phyloP scores from a whole-genome alignment of 2,113 vertebrate species.

The Nesogale talazaci region DNA sequence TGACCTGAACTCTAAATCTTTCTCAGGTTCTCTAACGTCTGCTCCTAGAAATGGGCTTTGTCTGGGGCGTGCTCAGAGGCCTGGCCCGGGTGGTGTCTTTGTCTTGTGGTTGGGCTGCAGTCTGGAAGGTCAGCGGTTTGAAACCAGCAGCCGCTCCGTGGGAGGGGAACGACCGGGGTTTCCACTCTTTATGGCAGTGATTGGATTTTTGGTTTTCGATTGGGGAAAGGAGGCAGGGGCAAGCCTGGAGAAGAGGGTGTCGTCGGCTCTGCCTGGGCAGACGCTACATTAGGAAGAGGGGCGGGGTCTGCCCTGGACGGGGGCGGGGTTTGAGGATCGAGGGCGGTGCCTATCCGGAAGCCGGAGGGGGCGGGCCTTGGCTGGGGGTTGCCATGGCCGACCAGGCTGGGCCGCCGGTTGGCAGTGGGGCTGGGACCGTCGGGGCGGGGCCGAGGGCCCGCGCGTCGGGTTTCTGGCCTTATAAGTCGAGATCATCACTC shows the following conservation, averaged over 20 bases:
- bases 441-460: rapidly evolving
- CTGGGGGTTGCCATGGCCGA: not conserved
- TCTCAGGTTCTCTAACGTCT: not conserved
- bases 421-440: rapidly evolving
- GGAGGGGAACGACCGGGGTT: no score
- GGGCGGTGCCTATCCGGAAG: no score
- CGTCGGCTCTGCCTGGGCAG: not conserved
- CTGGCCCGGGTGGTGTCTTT: no score
- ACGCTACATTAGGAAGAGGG: not conserved
- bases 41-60: not conserved
- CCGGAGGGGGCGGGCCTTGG: not conserved
- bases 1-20: not conserved
- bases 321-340: not conserved
- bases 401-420: constrained; percentile 27
- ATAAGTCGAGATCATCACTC: constrained; percentile 38
- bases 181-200: no score
- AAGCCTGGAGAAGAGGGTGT: not conserved
- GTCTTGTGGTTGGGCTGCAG: no score
- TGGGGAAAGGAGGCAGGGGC: not conserved
- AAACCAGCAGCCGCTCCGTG: no score
- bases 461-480: not conserved
- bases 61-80: no score
- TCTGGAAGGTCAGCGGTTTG: no score
- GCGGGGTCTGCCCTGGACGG: not conserved
- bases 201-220: no score